Conservation (phyloP, 1,140 invertebrate genomes). For the Hesperophylax magnus region DNA sequence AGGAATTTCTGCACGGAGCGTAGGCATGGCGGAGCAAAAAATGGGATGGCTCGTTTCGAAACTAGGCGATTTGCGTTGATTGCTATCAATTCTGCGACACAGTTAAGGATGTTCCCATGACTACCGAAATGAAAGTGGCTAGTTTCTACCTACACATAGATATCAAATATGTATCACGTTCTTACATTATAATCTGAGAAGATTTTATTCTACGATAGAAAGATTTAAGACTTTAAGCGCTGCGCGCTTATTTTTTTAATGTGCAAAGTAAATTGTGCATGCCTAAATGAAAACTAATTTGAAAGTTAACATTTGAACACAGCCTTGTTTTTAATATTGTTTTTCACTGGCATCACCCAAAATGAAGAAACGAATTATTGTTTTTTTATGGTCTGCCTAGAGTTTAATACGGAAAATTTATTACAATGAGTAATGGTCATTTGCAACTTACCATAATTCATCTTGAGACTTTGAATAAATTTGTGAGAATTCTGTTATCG, state of each 20-base stretch:
- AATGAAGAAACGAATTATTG: not conserved
- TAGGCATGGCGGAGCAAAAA: not conserved
- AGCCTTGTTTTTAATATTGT: conserved; percentile 2
- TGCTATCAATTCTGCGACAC: no score
- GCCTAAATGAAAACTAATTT: no score
- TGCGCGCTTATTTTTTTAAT: not conserved
- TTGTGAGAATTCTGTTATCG: conserved; percentile 23
- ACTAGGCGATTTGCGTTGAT: no score
- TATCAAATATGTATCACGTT: no score
- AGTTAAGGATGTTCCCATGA: no score
- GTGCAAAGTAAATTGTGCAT: not conserved
- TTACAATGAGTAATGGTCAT: conserved; percentile 27
- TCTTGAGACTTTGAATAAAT: conserved; percentile 24
- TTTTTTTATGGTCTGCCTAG: conserved; percentile 1
- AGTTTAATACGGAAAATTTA: conserved; percentile 23
- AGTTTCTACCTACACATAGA: no score
- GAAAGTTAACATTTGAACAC: not conserved
- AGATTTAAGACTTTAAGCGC: no score
- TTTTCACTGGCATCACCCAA: not conserved
- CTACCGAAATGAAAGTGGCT: no score
- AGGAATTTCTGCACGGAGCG: not conserved
- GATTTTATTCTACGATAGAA: no score
- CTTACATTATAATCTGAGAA: no score
- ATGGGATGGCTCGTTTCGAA: not conserved
- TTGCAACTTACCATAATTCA: conserved; percentile 34